phyloP scores from a whole-genome alignment of 2,113 vertebrate genomes.

The Rafetus swinhoei region DNA sequence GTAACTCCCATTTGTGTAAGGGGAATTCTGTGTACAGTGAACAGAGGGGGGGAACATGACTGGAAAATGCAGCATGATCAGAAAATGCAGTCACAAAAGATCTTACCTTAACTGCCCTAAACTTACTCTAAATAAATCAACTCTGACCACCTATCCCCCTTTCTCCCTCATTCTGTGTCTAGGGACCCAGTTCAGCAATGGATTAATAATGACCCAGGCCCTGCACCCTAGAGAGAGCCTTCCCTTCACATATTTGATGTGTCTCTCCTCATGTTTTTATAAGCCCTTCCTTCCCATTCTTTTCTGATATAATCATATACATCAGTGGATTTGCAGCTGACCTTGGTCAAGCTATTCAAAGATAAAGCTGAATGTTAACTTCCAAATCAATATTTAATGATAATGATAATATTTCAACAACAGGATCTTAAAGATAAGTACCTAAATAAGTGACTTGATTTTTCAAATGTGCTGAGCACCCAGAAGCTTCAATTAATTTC shows the following conservation, averaged over 20 bases:
- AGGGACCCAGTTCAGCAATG: neutral
- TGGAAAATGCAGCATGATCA: neutral
- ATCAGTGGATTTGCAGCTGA: neutral
- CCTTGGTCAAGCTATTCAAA: neutral
- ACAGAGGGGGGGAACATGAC: neutral
- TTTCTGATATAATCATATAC: neutral
- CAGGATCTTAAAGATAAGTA: neutral
- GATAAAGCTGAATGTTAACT: neutral
- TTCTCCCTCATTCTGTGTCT: neutral
- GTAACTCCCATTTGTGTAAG: neutral
- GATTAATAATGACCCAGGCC: neutral
- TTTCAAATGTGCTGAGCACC: neutral
- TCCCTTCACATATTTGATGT: neutral
- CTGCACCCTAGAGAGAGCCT: neutral
- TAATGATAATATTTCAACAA: neutral
- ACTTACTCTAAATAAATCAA: neutral
- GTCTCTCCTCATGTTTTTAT: neutral
- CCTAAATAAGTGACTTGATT: neutral
- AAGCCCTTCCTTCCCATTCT: neutral
- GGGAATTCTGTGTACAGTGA: neutral
- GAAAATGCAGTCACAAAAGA: neutral
- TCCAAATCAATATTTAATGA: neutral
- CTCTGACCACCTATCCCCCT: neutral
- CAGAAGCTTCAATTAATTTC: neutral
- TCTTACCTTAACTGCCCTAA: rapidly evolving